Evolutionary conservation across 1,140 invertebrate species (phyloP).

Genomic region (Aphaenogaster ashmeadi): DNA sequence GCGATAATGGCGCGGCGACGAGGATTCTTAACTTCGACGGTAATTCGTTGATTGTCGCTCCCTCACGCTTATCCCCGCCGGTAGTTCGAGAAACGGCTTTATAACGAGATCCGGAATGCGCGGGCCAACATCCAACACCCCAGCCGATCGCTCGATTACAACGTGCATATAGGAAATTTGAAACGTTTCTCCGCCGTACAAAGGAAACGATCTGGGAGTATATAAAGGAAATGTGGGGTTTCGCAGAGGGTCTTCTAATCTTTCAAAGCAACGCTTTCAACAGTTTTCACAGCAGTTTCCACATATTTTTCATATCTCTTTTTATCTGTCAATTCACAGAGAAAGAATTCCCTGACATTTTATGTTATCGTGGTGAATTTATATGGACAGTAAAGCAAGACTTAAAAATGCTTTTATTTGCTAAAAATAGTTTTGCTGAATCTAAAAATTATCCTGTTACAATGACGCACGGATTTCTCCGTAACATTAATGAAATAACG

Average conservation of each 20-base stretch:
- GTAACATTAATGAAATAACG: background rate
- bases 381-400: background rate
- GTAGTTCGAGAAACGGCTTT: background rate
- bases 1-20: background rate
- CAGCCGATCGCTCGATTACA: constrained; percentile 29
- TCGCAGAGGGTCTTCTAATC: background rate
- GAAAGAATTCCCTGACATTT: background rate
- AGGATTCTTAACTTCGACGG: constrained; percentile 21
- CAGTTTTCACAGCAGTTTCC: background rate
- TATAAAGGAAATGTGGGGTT: background rate
- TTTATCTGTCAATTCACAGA: background rate
- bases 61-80: background rate
- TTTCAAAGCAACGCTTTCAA: constrained; percentile 8
- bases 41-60: constrained; percentile 20
- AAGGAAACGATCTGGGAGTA: background rate
- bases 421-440: background rate
- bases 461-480: background rate
- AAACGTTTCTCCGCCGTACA: background rate
- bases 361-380: background rate
- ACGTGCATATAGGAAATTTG: constrained; percentile 2
- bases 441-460: background rate
- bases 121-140: constrained; percentile 11
- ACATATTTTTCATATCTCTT: background rate
- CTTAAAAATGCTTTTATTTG: background rate
- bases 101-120: background rate